Percentiles rank a stretch among this genome's conserved stretches.
phyloP scores from a whole-genome alignment of 2,888 invertebrate species.

The Mimas tiliae region DNA sequence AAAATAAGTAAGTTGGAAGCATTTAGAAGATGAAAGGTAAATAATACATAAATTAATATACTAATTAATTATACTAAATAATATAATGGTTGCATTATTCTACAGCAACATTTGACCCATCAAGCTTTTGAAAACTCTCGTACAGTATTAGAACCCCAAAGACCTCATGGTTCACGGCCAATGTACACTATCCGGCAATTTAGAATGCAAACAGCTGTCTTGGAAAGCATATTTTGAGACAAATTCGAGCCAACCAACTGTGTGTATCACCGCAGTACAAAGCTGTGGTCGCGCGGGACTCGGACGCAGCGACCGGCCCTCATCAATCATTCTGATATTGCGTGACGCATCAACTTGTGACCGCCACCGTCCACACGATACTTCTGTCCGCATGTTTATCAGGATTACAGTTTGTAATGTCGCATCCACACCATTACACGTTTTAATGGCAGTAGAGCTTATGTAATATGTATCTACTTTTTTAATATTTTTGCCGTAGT shows the following conservation, averaged over 20 bases:
- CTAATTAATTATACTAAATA: too few relatives aligned
- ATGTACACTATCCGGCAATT: not conserved
- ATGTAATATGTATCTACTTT: not conserved
- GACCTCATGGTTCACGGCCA: too few relatives aligned
- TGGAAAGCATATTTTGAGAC: not conserved
- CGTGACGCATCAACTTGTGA: conserved; percentile 69
- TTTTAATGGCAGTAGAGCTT: not conserved
- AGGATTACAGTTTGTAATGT: conserved; percentile 34
- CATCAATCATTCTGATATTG: conserved; percentile 55
- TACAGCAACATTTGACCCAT: too few relatives aligned
- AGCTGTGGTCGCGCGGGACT: conserved; percentile 21
- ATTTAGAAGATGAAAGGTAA: too few relatives aligned
- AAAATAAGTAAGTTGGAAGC: too few relatives aligned
- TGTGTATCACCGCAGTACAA: conserved; percentile 23
- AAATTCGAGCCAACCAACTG: conserved; percentile 21
- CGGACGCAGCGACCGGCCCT: conserved; percentile 17
- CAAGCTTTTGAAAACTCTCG: too few relatives aligned
- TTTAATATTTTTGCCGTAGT: too few relatives aligned
- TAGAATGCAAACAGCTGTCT: not conserved
- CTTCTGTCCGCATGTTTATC: conserved; percentile 58
- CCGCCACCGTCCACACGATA: conserved; percentile 44
- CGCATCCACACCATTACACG: conserved; percentile 1
- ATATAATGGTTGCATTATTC: too few relatives aligned
- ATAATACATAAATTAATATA: too few relatives aligned
- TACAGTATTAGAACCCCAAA: too few relatives aligned